Evolutionary conservation across 1,140 invertebrate genomes (phyloP).

Genomic region (Phthorimaea operculella): DNA sequence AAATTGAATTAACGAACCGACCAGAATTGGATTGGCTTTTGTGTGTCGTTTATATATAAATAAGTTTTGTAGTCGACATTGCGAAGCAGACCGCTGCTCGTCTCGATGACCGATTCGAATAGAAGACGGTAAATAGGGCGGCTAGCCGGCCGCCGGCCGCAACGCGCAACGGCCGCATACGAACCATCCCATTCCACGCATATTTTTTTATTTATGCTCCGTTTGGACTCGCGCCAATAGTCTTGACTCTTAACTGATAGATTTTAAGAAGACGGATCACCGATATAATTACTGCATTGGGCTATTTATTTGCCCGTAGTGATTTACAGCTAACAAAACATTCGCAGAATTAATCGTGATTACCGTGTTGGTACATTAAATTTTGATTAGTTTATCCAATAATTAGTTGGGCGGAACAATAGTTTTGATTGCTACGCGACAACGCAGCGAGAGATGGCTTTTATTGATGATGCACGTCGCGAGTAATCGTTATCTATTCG

Average conservation of each 20-base stretch:
- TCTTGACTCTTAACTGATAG: constrained; percentile 32
- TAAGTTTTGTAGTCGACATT: not conserved
- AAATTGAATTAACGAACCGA: no score
- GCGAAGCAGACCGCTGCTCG: not conserved
- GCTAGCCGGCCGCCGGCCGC: not conserved
- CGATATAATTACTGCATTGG: constrained; percentile 21
- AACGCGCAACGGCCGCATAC: constrained; percentile 3
- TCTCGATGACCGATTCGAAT: not conserved
- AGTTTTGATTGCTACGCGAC: no score
- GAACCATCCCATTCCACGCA: constrained; percentile 14
- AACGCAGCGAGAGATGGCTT: no score
- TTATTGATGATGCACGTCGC: no score
- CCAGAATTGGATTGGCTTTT: no score
- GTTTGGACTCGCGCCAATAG: constrained; percentile 23
- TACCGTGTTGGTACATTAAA: no score
- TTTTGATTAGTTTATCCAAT: no score
- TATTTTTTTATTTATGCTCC: constrained; percentile 24
- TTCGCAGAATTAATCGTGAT: not conserved
- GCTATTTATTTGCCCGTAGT: not conserved
- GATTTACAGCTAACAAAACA: constrained; percentile 1
- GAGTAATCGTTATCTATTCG: no score
- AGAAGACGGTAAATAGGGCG: constrained; percentile 4
- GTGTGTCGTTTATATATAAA: no score
- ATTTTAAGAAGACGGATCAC: constrained; percentile 27
- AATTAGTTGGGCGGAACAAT: no score